Base-by-base conservation (phyloP, 2,797 vertebrate species). In the Danio albolineatus region DNA sequence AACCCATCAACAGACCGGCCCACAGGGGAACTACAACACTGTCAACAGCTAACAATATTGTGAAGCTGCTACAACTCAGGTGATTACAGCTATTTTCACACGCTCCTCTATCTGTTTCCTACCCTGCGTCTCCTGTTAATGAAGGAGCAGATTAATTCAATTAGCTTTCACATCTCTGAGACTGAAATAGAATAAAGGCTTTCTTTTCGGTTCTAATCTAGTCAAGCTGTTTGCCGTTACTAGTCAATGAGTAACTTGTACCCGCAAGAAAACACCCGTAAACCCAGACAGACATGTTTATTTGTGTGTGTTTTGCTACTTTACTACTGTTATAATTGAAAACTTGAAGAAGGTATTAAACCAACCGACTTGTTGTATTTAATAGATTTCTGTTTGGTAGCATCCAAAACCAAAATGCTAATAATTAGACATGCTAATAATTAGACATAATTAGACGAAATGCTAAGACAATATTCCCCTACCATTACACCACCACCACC, bases 91-190 rank as follows among this genome's bases (percentile, higher is more conserved):
- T 89, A 88, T 90, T 88, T 84, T 82, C 84, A 82, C 86, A 80
- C 36, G 53, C 81, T 80, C 61, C 62, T 72, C 59, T 19, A 16
- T 75, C 64, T n/a, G 49, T 80, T 83, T 66, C 74, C 80, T 49
- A 48, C 51, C 44, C 60, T 19, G 2, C 12, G 54, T 75, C 82
- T 66, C 54, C 60, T 79, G 83, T 87, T 91, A 92, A 94, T 92
- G 90, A 90, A 89, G 83, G 83, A 46, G 79, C 82, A 82, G 82
- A 89, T 88, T 89, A 90, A 93, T 91, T 92, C 86, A 92, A 91
- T 91, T 92, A 88, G 73, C 64, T 64, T 81, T 78, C 78, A 6
- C 69, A 82, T 9, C 57, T 77, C 82, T 78, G 73, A 86, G 86
- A 85, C 85, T 83, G 21, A 51, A 81, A 86, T 51, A 5, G 53